phyloP scores from a whole-genome alignment of 2,888 invertebrate species.

The Aproaerema taeniolella region DNA sequence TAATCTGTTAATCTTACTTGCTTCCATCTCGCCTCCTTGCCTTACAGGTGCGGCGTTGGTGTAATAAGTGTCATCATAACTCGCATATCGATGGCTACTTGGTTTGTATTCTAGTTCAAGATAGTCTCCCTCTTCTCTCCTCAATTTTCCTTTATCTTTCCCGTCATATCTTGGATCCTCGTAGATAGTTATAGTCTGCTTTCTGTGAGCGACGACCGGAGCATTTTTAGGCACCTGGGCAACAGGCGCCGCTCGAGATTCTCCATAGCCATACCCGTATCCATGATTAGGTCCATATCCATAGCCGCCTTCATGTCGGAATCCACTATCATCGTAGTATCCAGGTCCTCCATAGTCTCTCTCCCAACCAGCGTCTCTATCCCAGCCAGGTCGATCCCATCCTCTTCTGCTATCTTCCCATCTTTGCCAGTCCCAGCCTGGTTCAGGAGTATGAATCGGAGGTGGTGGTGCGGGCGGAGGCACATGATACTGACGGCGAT shows the following conservation, averaged over 20 bases:
- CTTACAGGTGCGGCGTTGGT: conserved; percentile 36
- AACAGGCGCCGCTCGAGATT: conserved; percentile 51
- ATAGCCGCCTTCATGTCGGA: conserved; percentile 59
- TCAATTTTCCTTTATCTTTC: conserved; percentile 52
- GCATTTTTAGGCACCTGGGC: conserved; percentile 50
- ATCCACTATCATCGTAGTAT: conserved; percentile 59
- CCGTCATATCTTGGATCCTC: conserved; percentile 69
- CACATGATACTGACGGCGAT: conserved; percentile 45
- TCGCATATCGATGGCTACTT: conserved; percentile 62
- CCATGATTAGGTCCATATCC: conserved; percentile 58
- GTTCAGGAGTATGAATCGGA: conserved; percentile 20
- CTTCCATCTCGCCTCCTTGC: conserved; percentile 47
- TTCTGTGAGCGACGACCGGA: conserved; percentile 61
- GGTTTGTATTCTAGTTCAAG: conserved; percentile 65
- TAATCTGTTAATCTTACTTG: conserved; percentile 69
- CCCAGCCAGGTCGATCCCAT: conserved; percentile 43
- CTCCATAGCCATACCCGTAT: conserved; percentile 59
- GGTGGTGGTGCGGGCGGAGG: conserved; percentile 28
- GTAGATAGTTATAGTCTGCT: conserved; percentile 72
- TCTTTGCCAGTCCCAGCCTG: conserved; percentile 52
- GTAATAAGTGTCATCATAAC: conserved; percentile 65
- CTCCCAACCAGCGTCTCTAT: conserved; percentile 38
- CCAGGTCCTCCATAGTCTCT: conserved; percentile 59
- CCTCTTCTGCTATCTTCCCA: conserved; percentile 46
- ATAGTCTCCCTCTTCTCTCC: conserved; percentile 59